Evolutionary conservation across 1,140 invertebrate species (phyloP), one percentile per base, ranked within the genome.

Genomic region (Habropoda laboriosa): DNA sequence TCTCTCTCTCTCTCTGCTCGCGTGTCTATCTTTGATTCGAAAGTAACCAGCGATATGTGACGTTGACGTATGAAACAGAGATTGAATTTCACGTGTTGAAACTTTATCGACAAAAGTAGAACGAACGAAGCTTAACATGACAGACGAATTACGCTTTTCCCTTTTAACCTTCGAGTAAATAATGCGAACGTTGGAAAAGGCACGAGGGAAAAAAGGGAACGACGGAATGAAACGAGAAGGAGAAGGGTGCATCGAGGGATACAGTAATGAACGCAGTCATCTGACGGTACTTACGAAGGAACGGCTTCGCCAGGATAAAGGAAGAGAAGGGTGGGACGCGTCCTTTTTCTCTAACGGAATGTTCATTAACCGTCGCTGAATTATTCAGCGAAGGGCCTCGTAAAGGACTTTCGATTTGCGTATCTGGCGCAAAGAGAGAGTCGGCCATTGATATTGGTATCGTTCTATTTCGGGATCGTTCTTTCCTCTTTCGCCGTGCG

Each of bases 341-440:
- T 27, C 45, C 68, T 51, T 24, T 55, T 71, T 75, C 40, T 13
- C 42, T 0, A n/a, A n/a, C n/a, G 24, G 60, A 58, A 49, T 64
- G 57, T 83, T 85, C 70, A 81, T 85, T 85, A 85, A 57, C 75
- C 42, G n/a, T 53, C 42, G 51, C 18, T 72, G 53, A 85, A 82
- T 85, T 75, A 85, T 82, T 82, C 67, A 80, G n/a, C 40, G 3
- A 24, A 45, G 30, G 24, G 55, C 42, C 6, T 51, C 35, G 51
- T 72, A 71, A 79, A 76, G 16, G 24, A 70, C 16, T 45, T 55
- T 3, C 7, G 18, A 73, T 79, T 68, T 49, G 42, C 74, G 49
- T 73, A 67, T 32, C 38, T 40, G 35, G 32, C n/a, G 24, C 13
- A 51, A 49, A 24, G 30, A 61, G 30, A 24, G 30, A 61, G 30